Base-by-base conservation (phyloP, 2,113 vertebrate genomes). In the Alosa alosa region DNA sequence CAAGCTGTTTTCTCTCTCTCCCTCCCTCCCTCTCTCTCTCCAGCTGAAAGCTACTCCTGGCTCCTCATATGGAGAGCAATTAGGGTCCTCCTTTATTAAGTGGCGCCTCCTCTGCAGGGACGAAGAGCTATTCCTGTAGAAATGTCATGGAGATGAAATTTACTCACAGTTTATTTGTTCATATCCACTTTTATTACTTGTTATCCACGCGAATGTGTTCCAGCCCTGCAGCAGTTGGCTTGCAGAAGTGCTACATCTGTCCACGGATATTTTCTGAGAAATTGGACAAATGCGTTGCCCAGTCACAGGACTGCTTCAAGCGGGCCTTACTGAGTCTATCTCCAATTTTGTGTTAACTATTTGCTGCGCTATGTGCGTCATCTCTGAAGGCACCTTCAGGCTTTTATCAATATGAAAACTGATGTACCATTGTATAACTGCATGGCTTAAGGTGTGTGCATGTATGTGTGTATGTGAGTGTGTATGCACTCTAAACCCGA, bases 31-130 rank as follows among this genome's bases (percentile, higher is more conserved):
- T 72, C 31, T 72, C 8, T 72, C 25, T 72, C 68, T 87, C 46
- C 83, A 57, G 75, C 82, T 85, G 78, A 83, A 75, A 36, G 82
- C 81, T 86, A 85, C 86, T 83, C 82, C 44, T 84, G 86, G 83
- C 47, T 72, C 87, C 45, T 36, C 39, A 39, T 46, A 82, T 45
- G 39, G 72, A 82, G 84, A 85, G 84, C 86, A 91, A 88, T 91
- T 90, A 90, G 84, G 84, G 68, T 86, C 81, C 85, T 83, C 49
- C 81, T 89, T 89, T 88, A 89, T 89, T 84, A 89, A 82, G 86
- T 84, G 64, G 46, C 36, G 44, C 75, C 31, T 78, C 85, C 78
- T 83, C 81, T n/a, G 72, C 11, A 1, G 31, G 72, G 13, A 36
- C 72, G 10, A 1, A 75, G 31, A 75, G 68, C 68, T 75, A 75